These are phyloP conservation scores for Phaonia tiefii DNA, from an alignment of 2,888 invertebrate species.

Conservation along the genomic window DNA sequence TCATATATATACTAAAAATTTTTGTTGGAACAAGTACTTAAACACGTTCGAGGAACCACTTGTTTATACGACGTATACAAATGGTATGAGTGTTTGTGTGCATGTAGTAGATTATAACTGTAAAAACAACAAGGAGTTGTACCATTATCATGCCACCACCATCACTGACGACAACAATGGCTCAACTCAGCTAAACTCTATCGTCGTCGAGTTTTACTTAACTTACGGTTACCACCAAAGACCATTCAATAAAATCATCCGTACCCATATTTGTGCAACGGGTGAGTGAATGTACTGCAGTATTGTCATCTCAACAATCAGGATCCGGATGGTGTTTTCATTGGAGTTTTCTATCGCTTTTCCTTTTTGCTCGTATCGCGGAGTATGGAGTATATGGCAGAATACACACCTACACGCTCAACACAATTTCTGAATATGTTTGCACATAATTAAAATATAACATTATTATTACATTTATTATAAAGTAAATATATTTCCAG, in stretches of 20 bases:
- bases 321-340: slow-evolving; percentile 55
- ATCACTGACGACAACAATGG: slow-evolving; percentile 38
- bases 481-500: no score
- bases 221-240: slow-evolving; percentile 46
- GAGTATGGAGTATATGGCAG: not conserved
- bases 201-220: slow-evolving; percentile 51
- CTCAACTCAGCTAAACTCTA: slow-evolving; percentile 46
- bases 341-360: not conserved
- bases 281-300: slow-evolving; percentile 62
- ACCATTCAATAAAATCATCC: slow-evolving; percentile 53
- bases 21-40: slow-evolving; percentile 59
- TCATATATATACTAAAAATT: slow-evolving; percentile 17
- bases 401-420: no score
- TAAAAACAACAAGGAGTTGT: no score
- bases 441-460: not conserved
- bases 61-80: no score
- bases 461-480: not conserved
- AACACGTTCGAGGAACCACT: slow-evolving; percentile 66
- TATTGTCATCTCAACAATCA: slow-evolving; percentile 59
- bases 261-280: slow-evolving; percentile 39
- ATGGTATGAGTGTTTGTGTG: no score
- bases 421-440: no score
- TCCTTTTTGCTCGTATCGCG: slow-evolving; percentile 39
- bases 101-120: no score
- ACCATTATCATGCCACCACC: not conserved